These are phyloP conservation scores for Xanthostigma xanthostigma DNA, from an alignment of 2,888 invertebrate genomes.

Conservation along the genomic window DNA sequence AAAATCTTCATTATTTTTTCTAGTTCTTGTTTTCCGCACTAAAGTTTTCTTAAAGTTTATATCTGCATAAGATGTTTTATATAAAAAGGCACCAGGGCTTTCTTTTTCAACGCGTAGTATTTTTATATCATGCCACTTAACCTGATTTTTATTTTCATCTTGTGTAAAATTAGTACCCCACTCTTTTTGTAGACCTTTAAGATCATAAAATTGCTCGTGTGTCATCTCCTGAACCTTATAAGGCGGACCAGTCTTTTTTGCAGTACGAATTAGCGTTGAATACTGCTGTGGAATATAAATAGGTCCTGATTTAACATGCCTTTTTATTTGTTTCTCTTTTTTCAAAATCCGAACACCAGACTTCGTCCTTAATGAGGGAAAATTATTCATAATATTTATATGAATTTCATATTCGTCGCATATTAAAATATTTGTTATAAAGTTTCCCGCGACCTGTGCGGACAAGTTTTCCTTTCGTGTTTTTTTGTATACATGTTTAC, in stretches of 20 bases:
- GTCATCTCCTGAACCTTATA: conserved; percentile 12
- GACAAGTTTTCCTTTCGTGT: no score
- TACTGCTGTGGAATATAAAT: conserved; percentile 17
- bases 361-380: no score
- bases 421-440: no score
- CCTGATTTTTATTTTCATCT: conserved; percentile 12
- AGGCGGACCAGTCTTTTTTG: conserved; percentile 14
- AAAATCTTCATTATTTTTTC: no score
- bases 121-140: conserved; percentile 14
- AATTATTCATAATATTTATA: no score
- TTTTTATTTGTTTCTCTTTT: conserved; percentile 18
- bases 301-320: conserved; percentile 16
- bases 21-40: no score
- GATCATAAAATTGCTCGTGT: conserved; percentile 9
- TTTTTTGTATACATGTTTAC: no score
- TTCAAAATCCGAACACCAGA: no score
- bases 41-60: no score
- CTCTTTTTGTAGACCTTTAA: conserved; percentile 12
- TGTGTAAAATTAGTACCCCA: conserved; percentile 14
- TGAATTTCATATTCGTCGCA: no score
- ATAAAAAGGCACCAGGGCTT: neutral
- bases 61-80: no score
- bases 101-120: conserved; percentile 13
- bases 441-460: no score
- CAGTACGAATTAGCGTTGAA: conserved; percentile 10